A percentile compares a stretch with the other conserved stretches of the same genome.
phyloP scores from a whole-genome alignment of 1,140 invertebrate genomes.

The Drosophila lacertosa region DNA sequence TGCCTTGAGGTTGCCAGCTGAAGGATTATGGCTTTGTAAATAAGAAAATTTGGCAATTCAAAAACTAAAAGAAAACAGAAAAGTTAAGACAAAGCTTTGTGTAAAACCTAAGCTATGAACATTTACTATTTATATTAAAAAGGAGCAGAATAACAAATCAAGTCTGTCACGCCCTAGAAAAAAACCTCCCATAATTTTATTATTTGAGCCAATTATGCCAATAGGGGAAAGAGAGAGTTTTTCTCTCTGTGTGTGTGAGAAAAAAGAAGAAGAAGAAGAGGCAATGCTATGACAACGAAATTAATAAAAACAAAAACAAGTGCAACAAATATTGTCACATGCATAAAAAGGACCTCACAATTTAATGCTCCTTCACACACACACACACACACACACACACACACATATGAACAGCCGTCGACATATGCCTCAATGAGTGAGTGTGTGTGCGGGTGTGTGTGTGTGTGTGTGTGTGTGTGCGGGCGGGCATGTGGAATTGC shows the following conservation, averaged over 20 bases:
- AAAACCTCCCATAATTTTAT: not conserved
- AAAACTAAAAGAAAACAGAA: too few species aligned
- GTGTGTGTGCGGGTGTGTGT: not conserved
- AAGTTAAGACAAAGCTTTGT: too few species aligned
- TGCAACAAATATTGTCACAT: conserved; percentile 69
- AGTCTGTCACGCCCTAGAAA: too few species aligned
- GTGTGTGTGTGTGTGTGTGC: conserved; percentile 13
- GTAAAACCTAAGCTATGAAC: too few species aligned
- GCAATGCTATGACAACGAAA: conserved; percentile 68
- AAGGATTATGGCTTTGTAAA: too few species aligned
- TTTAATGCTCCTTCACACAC: conserved; percentile 76
- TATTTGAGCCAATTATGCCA: conserved; percentile 6
- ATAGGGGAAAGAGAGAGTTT: too few species aligned
- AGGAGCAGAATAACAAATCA: too few species aligned
- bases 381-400: too few species aligned
- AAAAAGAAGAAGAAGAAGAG: conserved; percentile 1
- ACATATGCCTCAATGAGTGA: conserved; percentile 49
- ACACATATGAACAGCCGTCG: conserved; percentile 70
- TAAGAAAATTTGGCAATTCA: too few species aligned
- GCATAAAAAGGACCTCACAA: conserved; percentile 70
- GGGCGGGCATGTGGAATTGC: conserved; percentile 43
- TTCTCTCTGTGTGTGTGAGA: not conserved
- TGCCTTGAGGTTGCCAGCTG: too few species aligned
- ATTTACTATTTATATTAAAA: too few species aligned
- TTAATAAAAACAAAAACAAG: conserved; percentile 57